phyloP scores from a whole-genome alignment of 2,888 invertebrate species.

The Tethea ocularis region DNA sequence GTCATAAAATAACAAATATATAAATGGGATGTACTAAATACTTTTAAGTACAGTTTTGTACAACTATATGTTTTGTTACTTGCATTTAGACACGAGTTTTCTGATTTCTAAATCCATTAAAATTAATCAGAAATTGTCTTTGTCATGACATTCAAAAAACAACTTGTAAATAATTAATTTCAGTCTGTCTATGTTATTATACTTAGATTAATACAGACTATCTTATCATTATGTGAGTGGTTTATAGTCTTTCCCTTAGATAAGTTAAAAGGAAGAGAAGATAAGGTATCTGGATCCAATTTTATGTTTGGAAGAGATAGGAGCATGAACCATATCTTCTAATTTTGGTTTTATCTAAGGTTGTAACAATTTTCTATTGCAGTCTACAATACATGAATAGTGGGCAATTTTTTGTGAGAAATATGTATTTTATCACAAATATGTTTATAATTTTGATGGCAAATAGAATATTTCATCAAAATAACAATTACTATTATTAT shows the following conservation, averaged over 20 bases:
- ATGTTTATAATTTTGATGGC: neutral
- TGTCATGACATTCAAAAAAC: neutral
- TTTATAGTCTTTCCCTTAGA: neutral
- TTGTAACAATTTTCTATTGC: neutral
- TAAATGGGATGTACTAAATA: neutral
- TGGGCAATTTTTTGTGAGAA: neutral
- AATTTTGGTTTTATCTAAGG: no score
- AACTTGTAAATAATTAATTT: neutral
- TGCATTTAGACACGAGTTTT: neutral
- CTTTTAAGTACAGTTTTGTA: neutral
- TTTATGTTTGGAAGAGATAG: no score
- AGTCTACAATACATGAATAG: neutral
- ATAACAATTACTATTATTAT: constrained; percentile 5
- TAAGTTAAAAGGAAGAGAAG: no score
- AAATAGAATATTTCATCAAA: neutral
- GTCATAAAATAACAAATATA: constrained; percentile 7
- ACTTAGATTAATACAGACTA: neutral
- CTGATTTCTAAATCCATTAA: neutral
- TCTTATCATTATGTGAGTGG: neutral
- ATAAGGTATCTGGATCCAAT: no score
- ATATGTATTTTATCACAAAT: neutral
- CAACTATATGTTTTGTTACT: neutral
- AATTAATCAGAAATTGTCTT: neutral
- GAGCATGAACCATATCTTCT: no score
- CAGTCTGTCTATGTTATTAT: no score